Evolutionary conservation across 1,140 invertebrate genomes (phyloP).

Genomic region (Lasioglossum albipes): DNA sequence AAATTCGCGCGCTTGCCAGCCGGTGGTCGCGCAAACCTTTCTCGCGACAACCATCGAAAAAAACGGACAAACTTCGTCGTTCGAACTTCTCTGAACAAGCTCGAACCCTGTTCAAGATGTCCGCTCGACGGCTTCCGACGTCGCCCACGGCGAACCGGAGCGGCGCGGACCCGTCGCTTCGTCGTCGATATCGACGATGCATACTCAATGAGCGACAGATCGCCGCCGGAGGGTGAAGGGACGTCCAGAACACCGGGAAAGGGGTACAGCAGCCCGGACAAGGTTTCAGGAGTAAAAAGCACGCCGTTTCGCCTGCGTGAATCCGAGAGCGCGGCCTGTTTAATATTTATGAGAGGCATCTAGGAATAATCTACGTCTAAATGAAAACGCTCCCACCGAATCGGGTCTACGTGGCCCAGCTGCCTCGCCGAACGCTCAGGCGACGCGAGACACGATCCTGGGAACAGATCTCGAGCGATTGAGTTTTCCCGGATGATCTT

Average conservation of each 20-base stretch:
- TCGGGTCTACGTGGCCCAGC: conserved; percentile 36
- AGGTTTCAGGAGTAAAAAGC: conserved; percentile 62
- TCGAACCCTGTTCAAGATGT: neutral
- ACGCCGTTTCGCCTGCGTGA: conserved; percentile 52
- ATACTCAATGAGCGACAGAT: conserved; percentile 71
- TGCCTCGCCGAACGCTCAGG: neutral
- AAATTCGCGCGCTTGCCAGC: conserved; percentile 47
- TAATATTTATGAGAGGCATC: conserved; percentile 68
- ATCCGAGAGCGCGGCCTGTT: conserved; percentile 59
- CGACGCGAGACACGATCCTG: no score
- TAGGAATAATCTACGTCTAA: conserved; percentile 65
- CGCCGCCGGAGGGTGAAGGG: conserved; percentile 55
- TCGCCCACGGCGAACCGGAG: conserved; percentile 60
- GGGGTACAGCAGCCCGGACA: conserved; percentile 49
- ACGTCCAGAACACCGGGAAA: conserved; percentile 14
- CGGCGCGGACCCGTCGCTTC: conserved; percentile 47
- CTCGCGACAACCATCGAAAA: conserved; percentile 4
- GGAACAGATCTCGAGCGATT: neutral
- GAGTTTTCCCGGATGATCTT: neutral
- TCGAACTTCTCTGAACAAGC: neutral
- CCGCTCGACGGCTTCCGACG: conserved; percentile 58
- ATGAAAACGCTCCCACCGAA: conserved; percentile 64
- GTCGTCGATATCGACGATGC: conserved; percentile 75
- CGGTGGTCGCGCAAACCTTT: conserved; percentile 48
- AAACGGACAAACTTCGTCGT: neutral